A percentile compares a stretch with the other conserved stretches of the same genome.
phyloP scores from a whole-genome alignment of 1,140 invertebrate species.

The Periplaneta americana region DNA sequence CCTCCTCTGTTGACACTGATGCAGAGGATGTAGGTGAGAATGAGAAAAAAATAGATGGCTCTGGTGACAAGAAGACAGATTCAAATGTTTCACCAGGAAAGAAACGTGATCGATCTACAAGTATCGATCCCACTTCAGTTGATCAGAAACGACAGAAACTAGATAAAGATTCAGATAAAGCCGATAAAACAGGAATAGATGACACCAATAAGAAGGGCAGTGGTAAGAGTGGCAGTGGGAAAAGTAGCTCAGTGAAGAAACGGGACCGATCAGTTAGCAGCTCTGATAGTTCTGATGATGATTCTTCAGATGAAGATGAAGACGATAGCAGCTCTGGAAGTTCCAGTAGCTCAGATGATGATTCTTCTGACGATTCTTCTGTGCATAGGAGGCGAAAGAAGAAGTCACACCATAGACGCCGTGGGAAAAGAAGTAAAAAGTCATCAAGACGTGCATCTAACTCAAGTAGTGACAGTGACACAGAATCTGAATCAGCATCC shows the following conservation, averaged over 20 bases:
- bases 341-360: slow-evolving; percentile 14
- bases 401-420: background rate
- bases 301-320: slow-evolving; percentile 9
- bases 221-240: background rate
- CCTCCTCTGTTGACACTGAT: slow-evolving; percentile 45
- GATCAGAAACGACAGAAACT: background rate
- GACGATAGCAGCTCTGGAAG: slow-evolving; percentile 10
- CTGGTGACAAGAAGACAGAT: background rate
- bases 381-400: background rate
- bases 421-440: background rate
- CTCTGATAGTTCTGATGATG: background rate
- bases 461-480: background rate
- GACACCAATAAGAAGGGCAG: background rate
- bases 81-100: background rate
- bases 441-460: background rate
- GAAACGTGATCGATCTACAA: background rate
- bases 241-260: background rate
- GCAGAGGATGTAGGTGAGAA: slow-evolving; percentile 29
- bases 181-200: background rate
- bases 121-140: background rate
- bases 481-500: background rate
- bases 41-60: background rate
- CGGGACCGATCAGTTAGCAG: background rate
- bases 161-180: background rate
- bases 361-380: slow-evolving; percentile 8